phyloP scores from a whole-genome alignment of 2,113 vertebrate genomes.

The Eolophus roseicapilla region DNA sequence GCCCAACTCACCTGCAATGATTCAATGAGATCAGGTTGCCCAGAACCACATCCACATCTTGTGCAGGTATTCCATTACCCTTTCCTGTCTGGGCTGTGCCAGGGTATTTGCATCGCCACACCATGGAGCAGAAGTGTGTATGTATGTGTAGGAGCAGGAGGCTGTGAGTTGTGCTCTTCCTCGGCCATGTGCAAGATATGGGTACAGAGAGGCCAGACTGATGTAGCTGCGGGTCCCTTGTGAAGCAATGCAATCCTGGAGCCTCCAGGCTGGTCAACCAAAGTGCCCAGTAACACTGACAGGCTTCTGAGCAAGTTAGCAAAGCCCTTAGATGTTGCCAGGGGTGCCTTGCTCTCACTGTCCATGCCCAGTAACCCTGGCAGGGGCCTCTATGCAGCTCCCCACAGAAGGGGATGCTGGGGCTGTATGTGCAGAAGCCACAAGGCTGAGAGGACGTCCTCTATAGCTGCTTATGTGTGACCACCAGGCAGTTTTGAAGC shows the following conservation, averaged over 20 bases:
- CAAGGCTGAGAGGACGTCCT: not conserved
- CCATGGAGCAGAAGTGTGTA: not conserved
- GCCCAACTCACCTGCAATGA: too few relatives aligned
- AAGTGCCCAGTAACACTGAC: not conserved
- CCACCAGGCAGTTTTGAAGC: not conserved
- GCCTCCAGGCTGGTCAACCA: not conserved
- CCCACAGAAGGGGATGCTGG: not conserved
- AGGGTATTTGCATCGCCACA: rapidly evolving
- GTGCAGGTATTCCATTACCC: not conserved
- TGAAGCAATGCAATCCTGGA: not conserved
- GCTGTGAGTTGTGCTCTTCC: not conserved
- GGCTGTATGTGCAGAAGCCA: not conserved
- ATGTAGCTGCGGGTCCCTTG: not conserved
- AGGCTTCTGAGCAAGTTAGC: not conserved
- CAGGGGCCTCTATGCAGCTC: not conserved
- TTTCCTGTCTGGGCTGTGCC: not conserved
- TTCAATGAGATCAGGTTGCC: too few relatives aligned
- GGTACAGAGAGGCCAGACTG: not conserved
- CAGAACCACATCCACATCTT: not conserved
- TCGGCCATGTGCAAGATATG: not conserved
- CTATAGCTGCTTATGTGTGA: not conserved
- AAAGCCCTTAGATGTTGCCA: not conserved
- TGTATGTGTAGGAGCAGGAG: not conserved
- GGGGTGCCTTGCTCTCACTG: not conserved
- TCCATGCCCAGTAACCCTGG: not conserved